These are phyloP conservation scores for Lucifuga dentata DNA, from an alignment of 2,113 vertebrate species.

Conservation along the genomic window DNA sequence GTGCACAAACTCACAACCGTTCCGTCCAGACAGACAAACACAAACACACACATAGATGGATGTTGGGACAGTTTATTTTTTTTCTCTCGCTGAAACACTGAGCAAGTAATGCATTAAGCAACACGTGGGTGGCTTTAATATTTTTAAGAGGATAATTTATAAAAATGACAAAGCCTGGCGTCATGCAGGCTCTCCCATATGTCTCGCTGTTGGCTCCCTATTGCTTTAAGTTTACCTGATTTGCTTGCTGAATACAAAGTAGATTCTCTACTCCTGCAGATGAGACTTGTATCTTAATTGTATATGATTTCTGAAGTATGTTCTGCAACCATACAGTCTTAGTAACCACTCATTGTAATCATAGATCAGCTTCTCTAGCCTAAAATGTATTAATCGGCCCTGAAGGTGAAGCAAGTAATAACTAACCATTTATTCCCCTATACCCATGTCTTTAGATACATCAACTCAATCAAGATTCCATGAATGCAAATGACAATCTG, in stretches of 20 bases:
- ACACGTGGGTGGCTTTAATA: conserved; percentile 13
- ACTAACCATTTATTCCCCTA: conserved; percentile 15
- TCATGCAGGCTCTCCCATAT: neutral
- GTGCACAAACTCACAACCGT: neutral
- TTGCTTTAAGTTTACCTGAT: neutral
- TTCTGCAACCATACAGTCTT: neutral
- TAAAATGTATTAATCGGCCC: conserved; percentile 29
- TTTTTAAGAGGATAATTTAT: conserved; percentile 4
- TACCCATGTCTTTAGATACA: conserved; percentile 11
- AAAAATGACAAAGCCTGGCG: neutral
- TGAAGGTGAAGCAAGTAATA: conserved; percentile 12
- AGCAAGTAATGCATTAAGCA: conserved; percentile 4
- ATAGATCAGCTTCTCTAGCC: conserved; percentile 23
- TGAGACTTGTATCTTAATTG: neutral
- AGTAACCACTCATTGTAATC: conserved; percentile 15
- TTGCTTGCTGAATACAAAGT: neutral
- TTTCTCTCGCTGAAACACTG: neutral
- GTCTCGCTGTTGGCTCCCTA: neutral
- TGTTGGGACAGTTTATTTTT: too few species aligned
- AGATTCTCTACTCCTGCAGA: neutral
- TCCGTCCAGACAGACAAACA: neutral
- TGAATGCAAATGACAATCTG: conserved; percentile 1
- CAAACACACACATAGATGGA: neutral
- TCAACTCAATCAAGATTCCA: neutral
- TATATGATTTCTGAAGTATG: too few species aligned